Conservation (phyloP, 2,113 vertebrate species). For the Nothocercus julius region DNA sequence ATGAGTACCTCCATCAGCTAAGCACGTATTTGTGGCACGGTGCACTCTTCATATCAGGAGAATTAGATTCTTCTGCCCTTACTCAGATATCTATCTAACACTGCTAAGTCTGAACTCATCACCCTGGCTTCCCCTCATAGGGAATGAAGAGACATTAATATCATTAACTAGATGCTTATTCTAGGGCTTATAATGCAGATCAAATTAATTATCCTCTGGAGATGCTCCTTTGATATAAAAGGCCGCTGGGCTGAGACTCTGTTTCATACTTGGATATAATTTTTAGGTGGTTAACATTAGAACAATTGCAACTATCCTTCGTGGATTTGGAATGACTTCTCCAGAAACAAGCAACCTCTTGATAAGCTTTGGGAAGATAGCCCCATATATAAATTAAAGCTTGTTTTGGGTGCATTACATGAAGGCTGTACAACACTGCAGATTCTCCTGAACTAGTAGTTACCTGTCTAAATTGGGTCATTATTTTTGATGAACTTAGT, state of each 20-base stretch:
- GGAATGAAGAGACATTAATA: background rate
- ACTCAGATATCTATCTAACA: background rate
- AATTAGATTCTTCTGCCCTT: background rate
- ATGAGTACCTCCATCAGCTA: accelerated
- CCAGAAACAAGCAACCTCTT: background rate
- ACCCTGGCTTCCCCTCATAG: background rate
- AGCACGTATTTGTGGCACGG: background rate
- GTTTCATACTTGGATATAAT: background rate
- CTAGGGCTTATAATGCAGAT: background rate
- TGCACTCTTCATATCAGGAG: background rate
- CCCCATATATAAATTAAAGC: background rate
- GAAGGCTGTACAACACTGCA: background rate
- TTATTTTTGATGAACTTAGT: background rate
- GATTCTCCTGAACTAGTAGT: background rate
- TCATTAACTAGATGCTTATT: background rate
- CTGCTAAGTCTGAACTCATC: background rate
- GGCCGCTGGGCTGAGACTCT: background rate
- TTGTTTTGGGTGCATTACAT: background rate
- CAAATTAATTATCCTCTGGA: background rate
- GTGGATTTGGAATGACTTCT: background rate
- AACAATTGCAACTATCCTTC: background rate
- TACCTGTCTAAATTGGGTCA: background rate
- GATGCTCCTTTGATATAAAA: background rate
- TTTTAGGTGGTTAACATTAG: background rate
- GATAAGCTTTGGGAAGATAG: background rate